Percentiles rank a stretch among this genome's conserved stretches.
These are phyloP conservation scores for Columba guinea DNA, from an alignment of 2,797 vertebrate genomes.

Conservation along the genomic window DNA sequence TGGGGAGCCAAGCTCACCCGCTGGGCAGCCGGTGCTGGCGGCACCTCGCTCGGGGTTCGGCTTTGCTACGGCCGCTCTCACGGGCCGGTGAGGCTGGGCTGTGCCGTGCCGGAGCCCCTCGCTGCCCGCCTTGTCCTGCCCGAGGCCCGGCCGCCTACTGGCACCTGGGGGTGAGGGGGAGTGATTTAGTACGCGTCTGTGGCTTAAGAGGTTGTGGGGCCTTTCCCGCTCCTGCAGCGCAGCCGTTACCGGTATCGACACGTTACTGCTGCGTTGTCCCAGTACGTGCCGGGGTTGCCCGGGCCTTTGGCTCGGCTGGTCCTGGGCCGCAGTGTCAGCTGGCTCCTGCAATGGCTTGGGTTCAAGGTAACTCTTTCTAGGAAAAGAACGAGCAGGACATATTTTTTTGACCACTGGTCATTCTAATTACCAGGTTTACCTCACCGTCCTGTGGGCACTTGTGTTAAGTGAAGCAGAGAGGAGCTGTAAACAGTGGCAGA, in stretches of 20 bases:
- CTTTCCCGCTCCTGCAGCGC: neutral
- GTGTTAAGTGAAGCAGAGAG: neutral
- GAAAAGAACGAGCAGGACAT: rapidly evolving
- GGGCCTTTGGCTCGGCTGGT: neutral
- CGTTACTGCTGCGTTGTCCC: neutral
- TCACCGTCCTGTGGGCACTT: rapidly evolving
- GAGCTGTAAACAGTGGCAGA: neutral
- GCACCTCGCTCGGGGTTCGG: neutral
- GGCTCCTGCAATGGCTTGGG: rapidly evolving
- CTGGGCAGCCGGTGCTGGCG: neutral
- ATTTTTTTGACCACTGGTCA: rapidly evolving
- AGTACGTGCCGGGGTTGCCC: neutral
- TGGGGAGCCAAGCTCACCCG: too few species aligned
- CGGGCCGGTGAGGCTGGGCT: neutral
- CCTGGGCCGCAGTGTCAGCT: rapidly evolving
- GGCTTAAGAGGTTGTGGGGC: neutral
- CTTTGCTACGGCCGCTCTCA: too few species aligned
- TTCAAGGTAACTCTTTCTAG: neutral
- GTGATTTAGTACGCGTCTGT: rapidly evolving
- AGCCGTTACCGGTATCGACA: rapidly evolving
- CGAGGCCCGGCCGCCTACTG: neutral
- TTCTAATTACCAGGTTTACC: neutral
- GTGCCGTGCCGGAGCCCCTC: too few species aligned
- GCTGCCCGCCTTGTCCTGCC: too few species aligned
- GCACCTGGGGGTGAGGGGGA: neutral